phyloP scores from a whole-genome alignment of 1,140 invertebrate species.

The Palaemon carinicauda region DNA sequence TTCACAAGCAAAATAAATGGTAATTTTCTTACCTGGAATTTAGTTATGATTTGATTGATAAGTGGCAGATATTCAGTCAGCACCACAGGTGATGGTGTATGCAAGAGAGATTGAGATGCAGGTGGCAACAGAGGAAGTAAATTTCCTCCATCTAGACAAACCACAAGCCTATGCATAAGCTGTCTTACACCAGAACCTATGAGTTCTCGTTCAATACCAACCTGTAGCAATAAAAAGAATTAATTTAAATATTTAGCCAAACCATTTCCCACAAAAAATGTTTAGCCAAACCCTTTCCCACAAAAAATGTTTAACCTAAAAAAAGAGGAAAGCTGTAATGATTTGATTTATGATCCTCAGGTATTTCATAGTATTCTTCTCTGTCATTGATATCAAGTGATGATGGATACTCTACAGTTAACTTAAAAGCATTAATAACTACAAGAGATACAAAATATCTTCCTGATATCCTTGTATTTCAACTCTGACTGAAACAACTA shows the following conservation, averaged over 20 bases:
- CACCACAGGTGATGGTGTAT: constrained; percentile 66
- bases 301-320: too few relatives aligned
- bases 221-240: constrained; percentile 48
- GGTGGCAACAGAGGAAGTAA: constrained; percentile 70
- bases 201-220: constrained; percentile 60
- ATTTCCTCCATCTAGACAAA: constrained; percentile 70
- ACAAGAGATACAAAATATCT: too few relatives aligned
- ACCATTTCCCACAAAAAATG: too few relatives aligned
- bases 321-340: too few relatives aligned
- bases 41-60: constrained; percentile 71
- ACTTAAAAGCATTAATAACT: too few relatives aligned
- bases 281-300: too few relatives aligned
- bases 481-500: neutral
- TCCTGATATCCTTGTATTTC: neutral
- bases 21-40: constrained; percentile 69
- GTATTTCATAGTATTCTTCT: too few relatives aligned
- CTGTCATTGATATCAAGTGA: too few relatives aligned
- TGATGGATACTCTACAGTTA: too few relatives aligned
- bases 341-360: too few relatives aligned
- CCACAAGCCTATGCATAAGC: constrained; percentile 72
- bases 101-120: constrained; percentile 68
- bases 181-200: constrained; percentile 68
- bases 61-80: constrained; percentile 72
- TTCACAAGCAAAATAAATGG: too few relatives aligned
- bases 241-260: neutral